These are phyloP conservation scores for Achroia grisella DNA, from an alignment of 1,140 invertebrate genomes.

Conservation along the genomic window DNA sequence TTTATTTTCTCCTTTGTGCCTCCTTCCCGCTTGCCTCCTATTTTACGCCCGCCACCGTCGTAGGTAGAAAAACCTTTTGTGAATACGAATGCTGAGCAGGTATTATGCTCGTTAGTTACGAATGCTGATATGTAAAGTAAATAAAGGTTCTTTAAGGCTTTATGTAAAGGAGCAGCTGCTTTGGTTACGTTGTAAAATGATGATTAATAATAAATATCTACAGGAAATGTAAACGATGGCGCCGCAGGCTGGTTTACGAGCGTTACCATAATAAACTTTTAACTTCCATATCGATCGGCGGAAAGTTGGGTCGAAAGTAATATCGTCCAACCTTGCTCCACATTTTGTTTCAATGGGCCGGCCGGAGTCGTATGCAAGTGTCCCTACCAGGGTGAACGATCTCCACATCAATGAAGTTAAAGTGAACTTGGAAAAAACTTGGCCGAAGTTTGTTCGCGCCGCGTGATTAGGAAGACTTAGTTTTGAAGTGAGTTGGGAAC, in stretches of 20 bases:
- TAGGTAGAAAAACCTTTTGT: conserved; percentile 69
- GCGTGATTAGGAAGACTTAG: conserved; percentile 73
- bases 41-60: conserved; percentile 58
- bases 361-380: conserved; percentile 62
- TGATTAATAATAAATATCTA: neutral
- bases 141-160: conserved; percentile 52
- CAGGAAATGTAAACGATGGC: too few relatives aligned
- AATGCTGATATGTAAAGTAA: conserved; percentile 64
- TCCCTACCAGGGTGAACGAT: conserved; percentile 65
- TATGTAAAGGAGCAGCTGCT: neutral
- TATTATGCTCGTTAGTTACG: conserved; percentile 67
- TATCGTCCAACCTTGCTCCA: conserved; percentile 66
- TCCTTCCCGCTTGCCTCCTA: conserved; percentile 67
- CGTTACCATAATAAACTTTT: conserved; percentile 53
- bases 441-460: conserved; percentile 61
- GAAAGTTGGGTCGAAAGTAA: conserved; percentile 67
- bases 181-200: neutral
- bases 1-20: conserved; percentile 71
- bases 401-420: conserved; percentile 65
- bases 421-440: conserved; percentile 69
- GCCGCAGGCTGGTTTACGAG: conserved; percentile 27
- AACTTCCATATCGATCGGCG: conserved; percentile 63
- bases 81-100: conserved; percentile 69
- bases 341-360: conserved; percentile 63
- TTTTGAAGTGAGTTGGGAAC: conserved; percentile 68